Percentiles rank a stretch among this genome's conserved stretches.
These are phyloP conservation scores for Drosophila serrata DNA, from an alignment of 1,140 invertebrate species.

Conservation along the genomic window DNA sequence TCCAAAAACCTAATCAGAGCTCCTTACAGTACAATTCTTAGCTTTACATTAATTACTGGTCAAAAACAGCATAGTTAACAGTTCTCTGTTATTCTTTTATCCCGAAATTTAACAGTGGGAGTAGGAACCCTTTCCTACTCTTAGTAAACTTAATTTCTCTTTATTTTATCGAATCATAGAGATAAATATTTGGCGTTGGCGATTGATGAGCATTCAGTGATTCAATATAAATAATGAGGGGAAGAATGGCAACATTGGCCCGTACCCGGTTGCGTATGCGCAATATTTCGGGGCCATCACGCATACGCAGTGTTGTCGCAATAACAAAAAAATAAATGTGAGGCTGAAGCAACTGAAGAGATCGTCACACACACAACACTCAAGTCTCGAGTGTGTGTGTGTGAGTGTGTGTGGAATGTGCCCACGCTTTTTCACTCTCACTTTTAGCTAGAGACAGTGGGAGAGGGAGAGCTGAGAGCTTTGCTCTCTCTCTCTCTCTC, in stretches of 20 bases:
- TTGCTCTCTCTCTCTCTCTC: conserved; percentile 1
- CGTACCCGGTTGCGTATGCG: conserved; percentile 36
- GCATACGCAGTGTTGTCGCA: conserved; percentile 45
- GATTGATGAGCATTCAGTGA: conserved; percentile 10
- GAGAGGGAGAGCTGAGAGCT: conserved; percentile 23
- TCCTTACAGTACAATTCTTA: background rate
- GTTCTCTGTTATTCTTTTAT: background rate
- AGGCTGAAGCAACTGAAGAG: conserved; percentile 17
- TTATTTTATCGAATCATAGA: background rate
- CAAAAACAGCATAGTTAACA: background rate
- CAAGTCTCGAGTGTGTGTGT: background rate
- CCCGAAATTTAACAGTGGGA: background rate
- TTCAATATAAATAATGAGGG: background rate
- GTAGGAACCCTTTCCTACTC: too few species aligned
- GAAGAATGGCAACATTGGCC: conserved; percentile 3
- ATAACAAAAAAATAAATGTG: conserved; percentile 10
- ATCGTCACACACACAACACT: conserved; percentile 7
- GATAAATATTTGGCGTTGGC: conserved; percentile 6
- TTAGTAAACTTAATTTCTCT: background rate
- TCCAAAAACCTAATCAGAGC: too few species aligned
- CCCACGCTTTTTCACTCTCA: conserved; percentile 45
- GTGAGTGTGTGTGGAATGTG: conserved; percentile 23
- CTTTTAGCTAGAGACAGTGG: conserved; percentile 24
- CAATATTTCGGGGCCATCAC: conserved; percentile 42
- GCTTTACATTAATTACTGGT: background rate